phyloP scores from a whole-genome alignment of 2,113 vertebrate genomes.

The Oncorhynchus keta region DNA sequence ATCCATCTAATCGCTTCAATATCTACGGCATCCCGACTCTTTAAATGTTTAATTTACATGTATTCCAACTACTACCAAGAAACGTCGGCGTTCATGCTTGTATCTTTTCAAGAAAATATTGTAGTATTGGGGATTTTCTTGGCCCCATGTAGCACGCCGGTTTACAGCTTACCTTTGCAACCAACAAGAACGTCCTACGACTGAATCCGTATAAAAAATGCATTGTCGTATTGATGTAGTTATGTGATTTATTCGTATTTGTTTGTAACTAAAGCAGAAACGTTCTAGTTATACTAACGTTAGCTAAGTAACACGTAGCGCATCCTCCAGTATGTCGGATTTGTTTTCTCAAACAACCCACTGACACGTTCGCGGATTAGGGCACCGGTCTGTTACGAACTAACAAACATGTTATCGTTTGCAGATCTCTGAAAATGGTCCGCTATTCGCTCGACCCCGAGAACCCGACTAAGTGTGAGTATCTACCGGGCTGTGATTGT shows the following conservation, averaged over 20 bases:
- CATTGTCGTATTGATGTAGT: not conserved
- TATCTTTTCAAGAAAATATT: slow-evolving; percentile 13
- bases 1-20: slow-evolving; percentile 48
- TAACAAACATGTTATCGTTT: not conserved
- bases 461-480: slow-evolving; percentile 98
- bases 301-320: not conserved
- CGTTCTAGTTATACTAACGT: not conserved
- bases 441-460: slow-evolving; percentile 97
- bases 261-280: not conserved
- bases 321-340: not conserved
- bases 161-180: slow-evolving; percentile 14
- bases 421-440: slow-evolving; percentile 85
- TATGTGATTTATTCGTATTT: not conserved
- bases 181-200: too few species aligned
- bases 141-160: not conserved
- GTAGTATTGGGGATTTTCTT: not conserved
- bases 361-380: not conserved
- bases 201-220: too few species aligned
- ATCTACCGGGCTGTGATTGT: not conserved
- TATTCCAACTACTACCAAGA: not conserved
- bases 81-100: fast-evolving
- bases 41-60: fast-evolving
- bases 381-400: not conserved
- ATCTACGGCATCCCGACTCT: slow-evolving; percentile 59
- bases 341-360: not conserved